Conservation (phyloP, 1,140 invertebrate species). For the Contarinia nasturtii region DNA sequence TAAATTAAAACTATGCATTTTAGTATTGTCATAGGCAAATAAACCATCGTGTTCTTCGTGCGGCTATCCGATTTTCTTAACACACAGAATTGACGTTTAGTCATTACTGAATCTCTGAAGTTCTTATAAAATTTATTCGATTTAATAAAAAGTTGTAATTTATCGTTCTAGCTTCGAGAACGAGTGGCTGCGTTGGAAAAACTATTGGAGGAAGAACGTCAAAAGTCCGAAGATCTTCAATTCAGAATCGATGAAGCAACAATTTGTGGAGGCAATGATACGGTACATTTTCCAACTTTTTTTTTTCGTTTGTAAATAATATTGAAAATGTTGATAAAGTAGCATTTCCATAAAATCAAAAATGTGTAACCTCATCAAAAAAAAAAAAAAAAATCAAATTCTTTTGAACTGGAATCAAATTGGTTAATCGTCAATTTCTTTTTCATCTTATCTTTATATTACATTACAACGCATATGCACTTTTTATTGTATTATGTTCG, state of each 20-base stretch:
- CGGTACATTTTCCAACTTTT: not conserved
- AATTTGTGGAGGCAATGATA: conserved; percentile 44
- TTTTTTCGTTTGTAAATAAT: not conserved
- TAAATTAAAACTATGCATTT: not conserved
- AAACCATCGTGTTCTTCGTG: not conserved
- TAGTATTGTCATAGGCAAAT: not conserved
- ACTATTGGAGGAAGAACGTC: conserved; percentile 66
- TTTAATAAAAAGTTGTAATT: not conserved
- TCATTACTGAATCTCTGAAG: not conserved
- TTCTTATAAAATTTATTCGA: not conserved
- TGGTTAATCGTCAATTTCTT: not conserved
- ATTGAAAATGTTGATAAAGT: too few relatives aligned
- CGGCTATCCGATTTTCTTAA: not conserved
- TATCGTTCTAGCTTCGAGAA: conserved; percentile 15
- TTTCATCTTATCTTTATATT: not conserved
- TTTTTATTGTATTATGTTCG: not conserved
- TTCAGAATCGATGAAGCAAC: conserved; percentile 83
- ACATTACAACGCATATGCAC: not conserved
- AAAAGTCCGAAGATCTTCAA: conserved; percentile 78
- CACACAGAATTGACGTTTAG: too few relatives aligned
- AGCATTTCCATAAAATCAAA: too few relatives aligned
- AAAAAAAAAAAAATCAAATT: too few relatives aligned
- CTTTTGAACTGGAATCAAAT: not conserved
- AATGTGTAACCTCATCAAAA: too few relatives aligned
- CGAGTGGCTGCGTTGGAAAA: conserved; percentile 27